Conservation (phyloP, 2,113 vertebrate genomes). For the Tringa solitaria region DNA sequence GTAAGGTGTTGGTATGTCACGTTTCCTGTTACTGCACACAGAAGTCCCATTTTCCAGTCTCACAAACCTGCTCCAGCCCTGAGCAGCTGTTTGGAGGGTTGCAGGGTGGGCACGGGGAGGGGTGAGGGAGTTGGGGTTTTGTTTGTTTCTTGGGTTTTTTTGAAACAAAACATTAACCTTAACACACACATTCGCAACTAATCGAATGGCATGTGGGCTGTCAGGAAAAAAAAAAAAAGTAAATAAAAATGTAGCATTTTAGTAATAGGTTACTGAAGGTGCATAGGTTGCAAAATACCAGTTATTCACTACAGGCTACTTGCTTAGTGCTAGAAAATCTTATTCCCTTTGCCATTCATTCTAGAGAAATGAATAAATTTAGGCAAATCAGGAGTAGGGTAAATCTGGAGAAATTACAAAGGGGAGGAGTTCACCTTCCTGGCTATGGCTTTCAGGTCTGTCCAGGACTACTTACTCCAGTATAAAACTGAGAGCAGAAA, state of each 20-base stretch:
- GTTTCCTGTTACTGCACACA: background rate
- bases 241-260: background rate
- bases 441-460: slow-evolving; percentile 55
- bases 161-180: background rate
- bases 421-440: slow-evolving; percentile 69
- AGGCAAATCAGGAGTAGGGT: slow-evolving; percentile 41
- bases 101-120: background rate
- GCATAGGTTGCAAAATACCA: background rate
- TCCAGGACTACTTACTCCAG: slow-evolving; percentile 38
- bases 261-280: background rate
- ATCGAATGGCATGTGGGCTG: background rate
- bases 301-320: background rate
- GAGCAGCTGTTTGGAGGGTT: background rate
- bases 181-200: rapidly evolving
- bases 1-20: background rate
- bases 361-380: background rate
- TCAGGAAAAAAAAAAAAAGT: background rate
- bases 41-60: background rate
- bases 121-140: background rate
- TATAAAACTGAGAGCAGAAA: slow-evolving; percentile 70
- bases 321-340: background rate
- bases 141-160: background rate
- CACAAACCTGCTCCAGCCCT: background rate
- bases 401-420: slow-evolving; percentile 59
- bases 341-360: background rate